phyloP scores from a whole-genome alignment of 2,888 invertebrate species.

The Melinaea marsaeus region DNA sequence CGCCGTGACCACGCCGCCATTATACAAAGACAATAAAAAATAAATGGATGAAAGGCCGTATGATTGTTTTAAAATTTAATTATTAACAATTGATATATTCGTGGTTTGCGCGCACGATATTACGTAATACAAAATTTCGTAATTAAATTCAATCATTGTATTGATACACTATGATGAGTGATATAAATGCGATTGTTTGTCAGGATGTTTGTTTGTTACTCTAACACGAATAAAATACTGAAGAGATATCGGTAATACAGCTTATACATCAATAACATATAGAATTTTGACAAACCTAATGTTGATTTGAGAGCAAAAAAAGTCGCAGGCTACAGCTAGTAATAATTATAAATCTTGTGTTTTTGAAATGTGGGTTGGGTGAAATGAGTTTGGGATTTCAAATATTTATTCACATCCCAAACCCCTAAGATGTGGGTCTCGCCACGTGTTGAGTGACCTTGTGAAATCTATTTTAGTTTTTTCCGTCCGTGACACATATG shows the following conservation, averaged over 20 bases:
- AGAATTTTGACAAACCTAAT: too few relatives aligned
- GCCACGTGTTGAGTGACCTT: constrained; percentile 51
- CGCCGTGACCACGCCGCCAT: constrained; percentile 49
- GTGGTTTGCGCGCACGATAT: constrained; percentile 50
- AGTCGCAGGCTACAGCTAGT: too few relatives aligned
- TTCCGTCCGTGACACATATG: constrained; percentile 49
- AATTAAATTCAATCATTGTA: constrained; percentile 25
- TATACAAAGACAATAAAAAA: constrained; percentile 51
- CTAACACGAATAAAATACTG: too few relatives aligned
- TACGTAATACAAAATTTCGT: constrained; percentile 38
- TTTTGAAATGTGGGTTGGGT: background rate
- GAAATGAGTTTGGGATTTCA: constrained; percentile 19
- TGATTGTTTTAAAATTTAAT: constrained; percentile 37
- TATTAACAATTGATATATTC: constrained; percentile 46
- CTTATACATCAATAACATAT: too few relatives aligned
- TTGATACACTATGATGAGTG: too few relatives aligned
- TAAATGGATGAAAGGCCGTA: constrained; percentile 51
- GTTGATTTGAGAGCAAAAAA: too few relatives aligned
- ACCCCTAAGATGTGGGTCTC: constrained; percentile 33
- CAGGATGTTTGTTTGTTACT: too few relatives aligned
- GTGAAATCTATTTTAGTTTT: constrained; percentile 45
- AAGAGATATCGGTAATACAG: too few relatives aligned
- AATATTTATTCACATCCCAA: constrained; percentile 50
- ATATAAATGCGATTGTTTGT: too few relatives aligned
- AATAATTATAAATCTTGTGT: too few relatives aligned